phyloP scores from a whole-genome alignment of 2,888 invertebrate species.

The Euspilapteryx auroguttella region DNA sequence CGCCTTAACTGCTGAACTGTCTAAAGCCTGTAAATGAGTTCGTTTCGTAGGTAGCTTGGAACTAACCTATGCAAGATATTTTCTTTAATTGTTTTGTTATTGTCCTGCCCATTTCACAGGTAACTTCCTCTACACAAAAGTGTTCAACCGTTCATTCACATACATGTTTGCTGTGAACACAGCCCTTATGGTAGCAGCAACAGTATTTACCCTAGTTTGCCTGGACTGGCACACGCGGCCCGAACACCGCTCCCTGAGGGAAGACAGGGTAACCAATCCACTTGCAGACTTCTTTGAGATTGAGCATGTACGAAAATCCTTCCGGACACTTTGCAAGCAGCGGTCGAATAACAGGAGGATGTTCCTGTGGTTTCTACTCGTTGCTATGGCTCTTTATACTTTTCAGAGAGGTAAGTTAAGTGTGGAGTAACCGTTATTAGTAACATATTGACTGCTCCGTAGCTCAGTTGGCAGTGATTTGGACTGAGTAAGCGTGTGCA shows the following conservation, averaged over 20 bases:
- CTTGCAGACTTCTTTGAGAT: conserved; percentile 73
- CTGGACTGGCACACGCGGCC: conserved; percentile 72
- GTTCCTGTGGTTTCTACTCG: conserved; percentile 69
- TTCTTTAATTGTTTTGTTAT: too few species aligned
- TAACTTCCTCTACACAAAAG: conserved; percentile 64
- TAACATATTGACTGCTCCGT: too few species aligned
- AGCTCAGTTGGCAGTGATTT: too few species aligned
- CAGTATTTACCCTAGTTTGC: conserved; percentile 65
- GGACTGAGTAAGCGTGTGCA: too few species aligned
- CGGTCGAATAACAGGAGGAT: conserved; percentile 60
- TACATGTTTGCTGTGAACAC: conserved; percentile 76
- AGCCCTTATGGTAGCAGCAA: conserved; percentile 59
- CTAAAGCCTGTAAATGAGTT: too few species aligned
- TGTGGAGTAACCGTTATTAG: not conserved
- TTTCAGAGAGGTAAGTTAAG: conserved; percentile 67
- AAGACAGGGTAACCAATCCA: conserved; percentile 59
- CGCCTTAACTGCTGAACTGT: too few species aligned
- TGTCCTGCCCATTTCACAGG: conserved; percentile 54
- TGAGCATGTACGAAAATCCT: conserved; percentile 66
- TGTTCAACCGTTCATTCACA: conserved; percentile 67
- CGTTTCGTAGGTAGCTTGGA: too few species aligned
- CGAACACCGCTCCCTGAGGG: conserved; percentile 63
- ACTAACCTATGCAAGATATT: too few species aligned
- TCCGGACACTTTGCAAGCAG: conserved; percentile 62
- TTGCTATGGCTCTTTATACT: conserved; percentile 77